Evolutionary conservation across 2,113 vertebrate species (phyloP).

Genomic region (Mesembrinibis cayennensis): DNA sequence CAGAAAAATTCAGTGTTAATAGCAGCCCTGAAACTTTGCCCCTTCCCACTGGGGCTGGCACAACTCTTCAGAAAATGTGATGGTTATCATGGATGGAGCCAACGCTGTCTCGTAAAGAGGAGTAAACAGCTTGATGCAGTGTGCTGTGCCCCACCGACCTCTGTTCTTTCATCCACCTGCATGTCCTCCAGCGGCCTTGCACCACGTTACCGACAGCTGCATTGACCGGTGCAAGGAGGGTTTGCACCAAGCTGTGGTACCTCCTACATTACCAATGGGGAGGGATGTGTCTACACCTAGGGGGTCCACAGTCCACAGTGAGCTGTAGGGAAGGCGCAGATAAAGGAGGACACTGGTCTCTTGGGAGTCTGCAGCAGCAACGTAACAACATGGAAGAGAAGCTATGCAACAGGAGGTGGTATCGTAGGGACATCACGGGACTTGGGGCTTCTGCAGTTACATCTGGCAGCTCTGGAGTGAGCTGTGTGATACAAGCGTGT

Average conservation of each 20-base stretch:
- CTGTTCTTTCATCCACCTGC: neutral
- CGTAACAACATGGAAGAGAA: neutral
- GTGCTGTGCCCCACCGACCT: neutral
- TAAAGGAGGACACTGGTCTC: neutral
- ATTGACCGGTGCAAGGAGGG: neutral
- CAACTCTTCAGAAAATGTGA: neutral
- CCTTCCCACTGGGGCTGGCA: neutral
- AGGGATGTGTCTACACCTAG: accelerated
- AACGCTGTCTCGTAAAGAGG: accelerated
- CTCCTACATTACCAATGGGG: accelerated
- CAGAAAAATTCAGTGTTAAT: neutral
- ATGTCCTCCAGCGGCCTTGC: accelerated
- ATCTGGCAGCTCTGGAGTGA: neutral
- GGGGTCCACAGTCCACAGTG: accelerated
- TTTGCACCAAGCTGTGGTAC: neutral
- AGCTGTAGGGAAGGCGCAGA: accelerated
- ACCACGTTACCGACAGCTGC: accelerated
- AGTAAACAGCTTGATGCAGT: neutral
- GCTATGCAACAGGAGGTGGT: neutral
- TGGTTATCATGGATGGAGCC: neutral
- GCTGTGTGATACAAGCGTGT: neutral
- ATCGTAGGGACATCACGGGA: neutral
- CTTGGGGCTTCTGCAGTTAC: neutral
- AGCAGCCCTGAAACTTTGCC: neutral
- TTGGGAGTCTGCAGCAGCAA: neutral